Base-by-base conservation (phyloP, 2,888 invertebrate genomes). In the Euclidia mi region DNA sequence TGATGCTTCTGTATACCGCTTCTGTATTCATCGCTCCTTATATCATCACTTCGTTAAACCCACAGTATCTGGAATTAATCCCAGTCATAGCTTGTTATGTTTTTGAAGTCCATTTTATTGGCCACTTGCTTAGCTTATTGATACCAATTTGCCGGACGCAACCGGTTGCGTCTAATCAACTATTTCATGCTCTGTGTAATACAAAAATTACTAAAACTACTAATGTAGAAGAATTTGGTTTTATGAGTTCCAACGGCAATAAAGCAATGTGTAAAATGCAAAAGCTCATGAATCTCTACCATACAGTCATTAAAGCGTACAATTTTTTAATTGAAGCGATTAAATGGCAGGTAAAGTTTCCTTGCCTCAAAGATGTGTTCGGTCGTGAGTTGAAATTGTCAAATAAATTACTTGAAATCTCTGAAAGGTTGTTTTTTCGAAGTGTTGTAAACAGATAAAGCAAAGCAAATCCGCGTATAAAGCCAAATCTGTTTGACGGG, bases 331-430 rank as follows among this genome's bases (percentile, higher is more conserved):
- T 84, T 29, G 84, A 87, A 51, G 85, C 90, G 0, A 80, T 90
- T 15, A 90, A 89, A 65, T 91, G 89, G 89, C 89, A 90, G 89
- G 91, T 90, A 73, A 74, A 25, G 7, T 6, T 20, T 20, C 20
- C 20, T 0, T 20, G 20, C 6, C 3, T 20, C 3, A 20, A 20
- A 20, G 20, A 2, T 20, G 3, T 20, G 7, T 3, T 25, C 6
- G 7, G 7, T n/a, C n/a, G 20, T 25, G 20, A 6, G 4, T 25
- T 25, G 20, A 25, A 25, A 25, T 3, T 25, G 4, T 7, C 0
- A 3, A 6, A 3, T 7, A 25, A 6, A 25, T 25, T 25, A 6
- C 20, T 4, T 3, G 25, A 18, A 1, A 17, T 14, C 12, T 14
- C 9, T 35, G 35, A n/a, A n/a, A n/a, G n/a, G n/a, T 15, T 15